Evolutionary conservation across 2,113 vertebrate species (phyloP).

Genomic region (Lepisosteus osseus): DNA sequence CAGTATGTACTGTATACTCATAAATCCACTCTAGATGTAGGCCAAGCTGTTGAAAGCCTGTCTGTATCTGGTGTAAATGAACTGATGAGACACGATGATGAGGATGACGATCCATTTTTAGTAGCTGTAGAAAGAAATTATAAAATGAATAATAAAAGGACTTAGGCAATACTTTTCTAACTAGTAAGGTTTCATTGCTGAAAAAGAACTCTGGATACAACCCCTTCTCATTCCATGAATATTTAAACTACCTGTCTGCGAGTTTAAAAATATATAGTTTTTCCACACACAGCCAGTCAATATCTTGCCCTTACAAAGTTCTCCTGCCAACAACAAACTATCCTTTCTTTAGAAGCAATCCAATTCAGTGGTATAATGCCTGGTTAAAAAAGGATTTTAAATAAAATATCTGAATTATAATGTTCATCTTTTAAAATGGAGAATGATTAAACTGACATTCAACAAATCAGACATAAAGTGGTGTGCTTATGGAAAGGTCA

Average conservation of each 20-base stretch:
- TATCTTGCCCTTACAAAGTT: constrained; percentile 17
- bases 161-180: constrained; percentile 15
- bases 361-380: constrained; percentile 20
- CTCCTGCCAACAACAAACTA: constrained; percentile 5
- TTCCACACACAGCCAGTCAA: constrained; percentile 21
- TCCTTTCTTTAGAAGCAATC: constrained; percentile 20
- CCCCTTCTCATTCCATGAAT: constrained; percentile 33
- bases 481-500: constrained; percentile 61
- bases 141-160: no score
- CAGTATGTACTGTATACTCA: no score
- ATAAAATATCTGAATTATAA: constrained; percentile 34
- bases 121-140: no score
- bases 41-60: no score
- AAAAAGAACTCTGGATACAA: constrained; percentile 11
- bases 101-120: no score
- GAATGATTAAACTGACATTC: constrained; percentile 44
- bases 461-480: constrained; percentile 48
- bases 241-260: constrained; percentile 24
- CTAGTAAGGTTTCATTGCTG: constrained; percentile 35
- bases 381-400: neutral
- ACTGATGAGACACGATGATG: no score
- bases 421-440: constrained; percentile 41
- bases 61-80: no score
- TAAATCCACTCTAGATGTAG: no score
- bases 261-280: neutral